Evolutionary conservation across 2,113 vertebrate genomes (phyloP).

Genomic region (Peromyscus maniculatus): DNA sequence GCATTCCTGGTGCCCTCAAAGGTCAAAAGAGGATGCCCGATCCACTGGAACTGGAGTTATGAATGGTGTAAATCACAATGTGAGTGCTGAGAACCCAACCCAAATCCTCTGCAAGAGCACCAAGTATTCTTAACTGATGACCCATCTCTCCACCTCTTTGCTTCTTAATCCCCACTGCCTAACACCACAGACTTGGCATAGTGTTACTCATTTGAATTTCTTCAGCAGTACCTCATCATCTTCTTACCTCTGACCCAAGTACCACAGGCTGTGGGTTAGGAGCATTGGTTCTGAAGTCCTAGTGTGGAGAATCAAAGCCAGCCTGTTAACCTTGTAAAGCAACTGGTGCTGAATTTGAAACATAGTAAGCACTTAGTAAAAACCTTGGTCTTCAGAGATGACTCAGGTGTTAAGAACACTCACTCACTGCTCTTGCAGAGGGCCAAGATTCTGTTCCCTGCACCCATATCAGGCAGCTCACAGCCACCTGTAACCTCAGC

Average conservation of each 20-base stretch:
- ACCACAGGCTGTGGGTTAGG: background rate
- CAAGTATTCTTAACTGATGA: background rate
- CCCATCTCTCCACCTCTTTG: background rate
- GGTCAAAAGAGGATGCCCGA: background rate
- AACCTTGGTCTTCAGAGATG: background rate
- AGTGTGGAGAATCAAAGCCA: background rate
- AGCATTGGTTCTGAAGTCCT: background rate
- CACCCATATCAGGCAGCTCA: background rate
- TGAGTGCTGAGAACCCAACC: background rate
- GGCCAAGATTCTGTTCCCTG: background rate
- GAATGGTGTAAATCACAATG: no score
- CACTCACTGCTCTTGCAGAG: background rate
- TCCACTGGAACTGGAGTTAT: background rate
- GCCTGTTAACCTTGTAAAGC: background rate
- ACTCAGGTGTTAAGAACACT: background rate
- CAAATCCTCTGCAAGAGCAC: background rate
- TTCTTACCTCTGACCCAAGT: background rate
- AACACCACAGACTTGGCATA: background rate
- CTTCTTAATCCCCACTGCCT: background rate
- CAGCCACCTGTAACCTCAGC: background rate
- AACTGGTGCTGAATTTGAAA: background rate
- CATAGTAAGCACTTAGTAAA: conserved; percentile 25
- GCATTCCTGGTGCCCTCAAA: background rate
- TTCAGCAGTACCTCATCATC: background rate
- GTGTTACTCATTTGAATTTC: background rate